A percentile compares a stretch with the other conserved stretches of the same genome.
These are phyloP conservation scores for Sphyrna mokarran DNA, from an alignment of 2,113 vertebrate genomes.

Conservation along the genomic window DNA sequence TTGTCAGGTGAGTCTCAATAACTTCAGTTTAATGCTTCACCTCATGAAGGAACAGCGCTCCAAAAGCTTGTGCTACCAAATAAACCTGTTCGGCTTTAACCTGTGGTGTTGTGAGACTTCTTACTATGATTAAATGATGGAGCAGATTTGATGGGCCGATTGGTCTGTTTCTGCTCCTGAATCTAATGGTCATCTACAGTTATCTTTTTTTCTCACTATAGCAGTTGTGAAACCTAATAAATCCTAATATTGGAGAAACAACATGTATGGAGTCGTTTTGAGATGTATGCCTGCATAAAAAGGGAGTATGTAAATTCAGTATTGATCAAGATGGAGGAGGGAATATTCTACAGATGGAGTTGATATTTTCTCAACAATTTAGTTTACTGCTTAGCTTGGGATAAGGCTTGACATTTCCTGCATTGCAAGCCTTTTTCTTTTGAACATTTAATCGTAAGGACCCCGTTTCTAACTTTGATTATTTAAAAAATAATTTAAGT, in stretches of 20 bases:
- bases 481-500: not conserved
- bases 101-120: no score
- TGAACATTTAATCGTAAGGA: not conserved
- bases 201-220: not conserved
- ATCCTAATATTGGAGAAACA: not conserved
- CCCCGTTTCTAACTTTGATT: not conserved
- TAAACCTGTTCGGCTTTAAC: no score
- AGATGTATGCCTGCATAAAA: not conserved
- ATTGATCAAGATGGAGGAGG: not conserved
- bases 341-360: not conserved
- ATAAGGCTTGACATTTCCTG: not conserved
- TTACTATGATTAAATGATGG: no score
- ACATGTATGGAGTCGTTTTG: not conserved
- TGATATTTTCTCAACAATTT: not conserved
- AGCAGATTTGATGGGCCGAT: no score
- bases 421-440: not conserved
- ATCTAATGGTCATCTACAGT: no score
- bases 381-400: not conserved
- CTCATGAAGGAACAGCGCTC: no score
- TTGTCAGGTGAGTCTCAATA: no score
- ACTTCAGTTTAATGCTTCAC: no score
- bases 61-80: no score
- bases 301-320: not conserved
- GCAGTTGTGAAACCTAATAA: not conserved
- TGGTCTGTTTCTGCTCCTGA: no score